Evolutionary conservation across 2,113 vertebrate species (phyloP).

Genomic region (Lota lota): DNA sequence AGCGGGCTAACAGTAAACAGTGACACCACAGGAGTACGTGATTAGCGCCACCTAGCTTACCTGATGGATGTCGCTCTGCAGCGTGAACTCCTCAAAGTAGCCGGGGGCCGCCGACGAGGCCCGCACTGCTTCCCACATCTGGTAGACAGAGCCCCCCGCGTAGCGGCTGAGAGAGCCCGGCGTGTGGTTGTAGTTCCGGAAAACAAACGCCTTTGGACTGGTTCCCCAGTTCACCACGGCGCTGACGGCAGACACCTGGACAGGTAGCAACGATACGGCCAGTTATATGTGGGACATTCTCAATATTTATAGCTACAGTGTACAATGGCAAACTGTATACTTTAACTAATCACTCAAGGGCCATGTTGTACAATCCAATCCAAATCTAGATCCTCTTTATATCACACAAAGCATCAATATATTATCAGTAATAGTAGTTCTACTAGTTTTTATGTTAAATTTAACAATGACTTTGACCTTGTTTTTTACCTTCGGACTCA

Average conservation of each 20-base stretch:
- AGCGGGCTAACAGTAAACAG: too few relatives aligned
- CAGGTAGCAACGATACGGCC: not conserved
- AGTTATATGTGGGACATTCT: not conserved
- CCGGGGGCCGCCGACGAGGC: constrained; percentile 75
- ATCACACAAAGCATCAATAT: too few relatives aligned
- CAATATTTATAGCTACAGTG: too few relatives aligned
- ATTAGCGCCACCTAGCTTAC: constrained; percentile 31
- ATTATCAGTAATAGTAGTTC: not conserved
- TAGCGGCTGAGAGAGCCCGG: constrained; percentile 68
- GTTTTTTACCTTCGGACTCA: constrained; percentile 65
- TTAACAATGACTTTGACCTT: not conserved
- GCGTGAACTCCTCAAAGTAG: constrained; percentile 72
- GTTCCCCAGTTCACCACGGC: constrained; percentile 75
- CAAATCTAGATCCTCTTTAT: too few relatives aligned
- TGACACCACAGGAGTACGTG: too few relatives aligned
- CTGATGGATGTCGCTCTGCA: constrained; percentile 75
- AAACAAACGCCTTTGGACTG: constrained; percentile 73
- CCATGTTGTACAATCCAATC: too few relatives aligned
- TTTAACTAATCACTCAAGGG: too few relatives aligned
- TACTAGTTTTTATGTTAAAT: not conserved
- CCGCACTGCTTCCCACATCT: constrained; percentile 74
- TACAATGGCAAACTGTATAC: too few relatives aligned
- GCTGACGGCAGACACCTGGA: constrained; percentile 74
- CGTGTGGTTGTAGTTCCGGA: constrained; percentile 74
- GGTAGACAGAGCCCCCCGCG: constrained; percentile 61